These are phyloP conservation scores for Drosophila fungiperda DNA, from an alignment of 2,888 invertebrate genomes.

Conservation along the genomic window DNA sequence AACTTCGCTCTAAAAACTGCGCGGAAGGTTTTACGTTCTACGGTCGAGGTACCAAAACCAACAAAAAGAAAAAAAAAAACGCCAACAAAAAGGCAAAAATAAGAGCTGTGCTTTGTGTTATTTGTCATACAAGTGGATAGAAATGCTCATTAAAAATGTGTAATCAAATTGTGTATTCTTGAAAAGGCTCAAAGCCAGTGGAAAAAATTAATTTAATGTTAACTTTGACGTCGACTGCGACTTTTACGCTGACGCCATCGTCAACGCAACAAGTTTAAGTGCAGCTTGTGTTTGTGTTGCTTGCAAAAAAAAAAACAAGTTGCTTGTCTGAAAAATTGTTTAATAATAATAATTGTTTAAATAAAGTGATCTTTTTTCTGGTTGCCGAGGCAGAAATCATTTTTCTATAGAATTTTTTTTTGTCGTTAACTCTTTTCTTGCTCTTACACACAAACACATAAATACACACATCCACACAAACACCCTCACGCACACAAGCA, in stretches of 20 bases:
- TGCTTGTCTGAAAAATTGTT: conserved; percentile 20
- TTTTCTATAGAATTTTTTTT: conserved; percentile 30
- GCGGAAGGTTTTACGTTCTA: conserved; percentile 52
- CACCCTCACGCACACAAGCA: conserved; percentile 15
- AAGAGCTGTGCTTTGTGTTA: conserved; percentile 12
- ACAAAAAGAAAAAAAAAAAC: conserved; percentile 7
- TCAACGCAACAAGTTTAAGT: conserved; percentile 71
- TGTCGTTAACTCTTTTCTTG: conserved; percentile 53
- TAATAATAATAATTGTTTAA: conserved; percentile 17
- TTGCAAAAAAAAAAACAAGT: conserved; percentile 30
- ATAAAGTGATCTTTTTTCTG: conserved; percentile 4
- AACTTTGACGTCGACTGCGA: conserved; percentile 16
- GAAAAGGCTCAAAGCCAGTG: conserved; percentile 32
- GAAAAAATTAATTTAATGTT: conserved; percentile 47
- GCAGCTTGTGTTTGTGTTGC: conserved; percentile 39
- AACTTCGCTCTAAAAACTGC: conserved; percentile 54
- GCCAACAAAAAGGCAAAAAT: conserved; percentile 17
- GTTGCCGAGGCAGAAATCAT: conserved; percentile 1
- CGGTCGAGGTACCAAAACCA: conserved; percentile 30
- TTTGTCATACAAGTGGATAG: conserved; percentile 30
- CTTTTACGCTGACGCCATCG: conserved; percentile 49
- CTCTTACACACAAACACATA: conserved; percentile 15
- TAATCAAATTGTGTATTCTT: conserved; percentile 38
- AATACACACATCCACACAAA: conserved; percentile 3
- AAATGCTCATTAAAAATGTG: conserved; percentile 41